Evolutionary conservation across 2,797 vertebrate genomes (phyloP), one percentile per base, ranked within the genome.

Genomic region (Glyptemys insculpta): DNA sequence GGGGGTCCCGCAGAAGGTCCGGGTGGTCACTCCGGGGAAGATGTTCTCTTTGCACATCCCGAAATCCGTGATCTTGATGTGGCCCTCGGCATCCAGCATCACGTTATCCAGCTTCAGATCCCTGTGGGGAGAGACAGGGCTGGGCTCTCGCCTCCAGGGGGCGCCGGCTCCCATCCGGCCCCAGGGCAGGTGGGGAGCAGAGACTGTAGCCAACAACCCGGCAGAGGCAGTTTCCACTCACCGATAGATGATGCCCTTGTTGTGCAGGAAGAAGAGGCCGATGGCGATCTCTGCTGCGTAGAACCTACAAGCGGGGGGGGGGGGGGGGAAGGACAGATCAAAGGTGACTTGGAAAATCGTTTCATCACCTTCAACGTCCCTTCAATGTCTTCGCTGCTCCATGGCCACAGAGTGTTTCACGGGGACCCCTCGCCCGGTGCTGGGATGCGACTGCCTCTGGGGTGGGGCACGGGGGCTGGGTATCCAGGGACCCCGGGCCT

Each of bases 81-180:
- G 99, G 34, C 99, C 99, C 65, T 99, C 98, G 0, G 98, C 98
- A 95, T 99, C 99, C 78, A 99, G 97, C 98, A 99, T 98, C 91
- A 99, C 99, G 8, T 99, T 99, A 94, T 99, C 99, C 98, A 99
- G 98, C 97, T 99, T 99, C 87, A 99, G 98, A 96, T 99, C 99
- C 98, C 99, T 99, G 97, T 8, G 6, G 14, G 47, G 34, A 14
- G 37, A 27, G 27, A 41, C 1, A 19, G 56, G 25, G 57, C 11
- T n/a, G 12, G 56, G 29, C 52, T 29, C 21, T 47, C 15, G 2
- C 49, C 62, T 50, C 31, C 15, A 37, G 18, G 19, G 31, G 4
- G 8, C 5, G 6, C 44, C 34, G 8, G 15, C 2, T 25, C 83
- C 53, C n/a, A 44, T 12, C 62, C 23, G 3, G 4, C 78, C 49